These are phyloP conservation scores for Scaptomyza montana DNA, from an alignment of 1,140 invertebrate genomes.

Conservation along the genomic window DNA sequence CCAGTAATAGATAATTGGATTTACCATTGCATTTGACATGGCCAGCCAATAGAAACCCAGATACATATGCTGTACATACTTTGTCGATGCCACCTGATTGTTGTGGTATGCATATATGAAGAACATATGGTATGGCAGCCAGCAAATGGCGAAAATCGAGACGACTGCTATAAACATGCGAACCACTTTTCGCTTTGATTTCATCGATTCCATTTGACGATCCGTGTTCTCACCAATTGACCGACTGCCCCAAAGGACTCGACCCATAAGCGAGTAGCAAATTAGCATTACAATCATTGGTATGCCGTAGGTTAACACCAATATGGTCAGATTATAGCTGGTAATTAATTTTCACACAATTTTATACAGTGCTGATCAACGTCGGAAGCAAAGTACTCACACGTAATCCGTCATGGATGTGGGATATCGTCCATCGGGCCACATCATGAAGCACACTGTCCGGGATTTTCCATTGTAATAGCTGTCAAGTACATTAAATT, in stretches of 20 bases:
- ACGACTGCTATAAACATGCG: constrained; percentile 85
- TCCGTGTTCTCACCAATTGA: constrained; percentile 95
- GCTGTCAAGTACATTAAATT: constrained; percentile 61
- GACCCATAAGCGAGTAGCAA: constrained; percentile 93
- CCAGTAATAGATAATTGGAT: constrained; percentile 96
- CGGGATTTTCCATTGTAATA: constrained; percentile 85
- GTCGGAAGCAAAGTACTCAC: constrained; percentile 83
- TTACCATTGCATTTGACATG: constrained; percentile 96
- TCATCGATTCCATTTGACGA: constrained; percentile 92
- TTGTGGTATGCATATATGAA: constrained; percentile 93
- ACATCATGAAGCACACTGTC: constrained; percentile 87
- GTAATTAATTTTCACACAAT: neutral
- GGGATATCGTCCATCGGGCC: constrained; percentile 87
- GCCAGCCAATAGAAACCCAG: constrained; percentile 95
- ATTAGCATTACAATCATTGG: constrained; percentile 94
- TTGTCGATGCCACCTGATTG: constrained; percentile 87
- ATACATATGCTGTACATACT: constrained; percentile 92
- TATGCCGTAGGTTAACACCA: constrained; percentile 94
- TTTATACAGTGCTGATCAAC: neutral
- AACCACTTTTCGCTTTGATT: constrained; percentile 94
- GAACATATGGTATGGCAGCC: constrained; percentile 95
- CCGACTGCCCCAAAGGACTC: constrained; percentile 89
- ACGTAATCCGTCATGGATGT: constrained; percentile 86
- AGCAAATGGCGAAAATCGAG: constrained; percentile 93
- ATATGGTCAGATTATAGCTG: constrained; percentile 95